Base-by-base conservation (phyloP, 2,113 vertebrate species). In the Philantomba maxwellii region DNA sequence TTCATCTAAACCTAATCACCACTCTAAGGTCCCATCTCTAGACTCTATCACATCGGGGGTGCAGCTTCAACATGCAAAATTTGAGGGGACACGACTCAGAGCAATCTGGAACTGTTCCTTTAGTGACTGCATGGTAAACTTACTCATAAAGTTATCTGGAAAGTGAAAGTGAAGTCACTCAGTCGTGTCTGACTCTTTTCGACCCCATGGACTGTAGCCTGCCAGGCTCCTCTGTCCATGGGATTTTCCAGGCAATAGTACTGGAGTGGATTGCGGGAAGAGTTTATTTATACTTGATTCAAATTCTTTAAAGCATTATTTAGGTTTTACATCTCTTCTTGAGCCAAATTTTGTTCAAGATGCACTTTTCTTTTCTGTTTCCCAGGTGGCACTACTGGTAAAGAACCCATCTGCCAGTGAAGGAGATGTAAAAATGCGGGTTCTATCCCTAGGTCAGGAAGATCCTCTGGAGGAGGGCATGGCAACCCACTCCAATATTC, bases 341-440 rank as follows among this genome's bases (percentile, higher is more conserved):
- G 26, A 70, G 60, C 87, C 60, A 87, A 19, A 60, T 83, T 88
- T 57, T 92, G 21, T 45, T 53, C 26, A n/a, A 73, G 28, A 25
- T 62, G 4, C 2, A 36, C 19, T 89, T 89, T 84, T 45, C 10
- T 39, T 39, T 73, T 23, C 36, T 43, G 36, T 39, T 73, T 73
- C 36, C 70, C 70, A 73, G 36, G 36, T 43, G 36, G 70, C 70
- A 23, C 21, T 73, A 39, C n/a, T 73, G 70, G 36, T 73, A 25
- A 73, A 39, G 70, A 73, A 13, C 11, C 36, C 36, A 73, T 70
- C 70, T 43, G n/a, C 70, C 36, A 43, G 7, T 6, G 36, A 21
- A 25, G n/a, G 64, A 36, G 17, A 70, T 0, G 2, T 23, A 36
- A 70, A 70, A 21, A 70, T 36, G 64, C 1, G 0, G 21, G 14